phyloP scores from a whole-genome alignment of 2,113 vertebrate species.

The Thinocorus orbignyianus region DNA sequence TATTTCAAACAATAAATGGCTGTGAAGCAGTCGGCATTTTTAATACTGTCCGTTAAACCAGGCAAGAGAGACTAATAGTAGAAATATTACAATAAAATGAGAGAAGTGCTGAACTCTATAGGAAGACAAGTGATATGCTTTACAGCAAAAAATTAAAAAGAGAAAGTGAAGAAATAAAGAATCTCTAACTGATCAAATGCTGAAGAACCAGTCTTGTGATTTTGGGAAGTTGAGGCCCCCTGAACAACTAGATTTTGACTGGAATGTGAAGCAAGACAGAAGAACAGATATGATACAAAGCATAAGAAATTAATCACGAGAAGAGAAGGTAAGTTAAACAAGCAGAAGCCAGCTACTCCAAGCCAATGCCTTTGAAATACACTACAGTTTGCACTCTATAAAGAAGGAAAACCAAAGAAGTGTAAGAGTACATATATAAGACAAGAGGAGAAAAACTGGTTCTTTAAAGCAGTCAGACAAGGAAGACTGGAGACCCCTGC shows the following conservation, averaged over 20 bases:
- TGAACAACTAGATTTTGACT: not conserved
- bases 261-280: not conserved
- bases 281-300: not conserved
- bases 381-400: not conserved
- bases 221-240: not conserved
- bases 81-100: not conserved
- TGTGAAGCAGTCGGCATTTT: not conserved
- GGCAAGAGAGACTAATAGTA: not conserved
- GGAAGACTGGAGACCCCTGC: not conserved
- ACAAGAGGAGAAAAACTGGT: not conserved
- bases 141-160: not conserved
- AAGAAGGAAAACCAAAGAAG: not conserved
- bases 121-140: not conserved
- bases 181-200: not conserved
- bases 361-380: not conserved
- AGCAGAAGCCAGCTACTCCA: not conserved
- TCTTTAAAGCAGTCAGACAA: not conserved
- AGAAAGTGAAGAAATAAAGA: not conserved
- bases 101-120: not conserved
- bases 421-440: not conserved
- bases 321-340: not conserved
- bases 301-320: not conserved
- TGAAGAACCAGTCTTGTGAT: not conserved
- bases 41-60: not conserved
- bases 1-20: slow-evolving; percentile 5